phyloP scores from a whole-genome alignment of 2,113 vertebrate genomes.

The Illadopsis cleaveri region DNA sequence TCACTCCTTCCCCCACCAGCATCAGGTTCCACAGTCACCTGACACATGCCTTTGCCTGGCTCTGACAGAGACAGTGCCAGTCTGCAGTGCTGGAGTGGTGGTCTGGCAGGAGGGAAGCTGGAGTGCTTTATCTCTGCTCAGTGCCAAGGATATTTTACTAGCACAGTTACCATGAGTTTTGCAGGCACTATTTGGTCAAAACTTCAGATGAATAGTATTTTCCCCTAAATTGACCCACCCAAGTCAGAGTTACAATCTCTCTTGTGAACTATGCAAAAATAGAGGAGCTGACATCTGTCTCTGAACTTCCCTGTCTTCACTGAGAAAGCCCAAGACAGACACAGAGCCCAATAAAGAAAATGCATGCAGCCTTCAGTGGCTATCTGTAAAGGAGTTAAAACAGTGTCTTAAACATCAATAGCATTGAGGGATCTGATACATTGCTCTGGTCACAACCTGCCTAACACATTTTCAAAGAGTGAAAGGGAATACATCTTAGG shows the following conservation, averaged over 20 bases:
- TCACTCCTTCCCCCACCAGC: not conserved
- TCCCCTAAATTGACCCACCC: rapidly evolving
- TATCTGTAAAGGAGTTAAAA: not conserved
- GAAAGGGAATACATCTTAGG: not conserved
- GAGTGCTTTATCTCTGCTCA: not conserved
- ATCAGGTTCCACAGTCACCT: not conserved
- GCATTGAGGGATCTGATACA: not conserved
- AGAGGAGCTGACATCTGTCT: not conserved
- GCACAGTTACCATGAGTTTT: not conserved
- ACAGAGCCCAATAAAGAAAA: not conserved
- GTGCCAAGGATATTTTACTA: not conserved
- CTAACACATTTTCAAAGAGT: not conserved
- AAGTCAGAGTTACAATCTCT: not conserved
- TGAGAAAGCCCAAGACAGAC: not conserved
- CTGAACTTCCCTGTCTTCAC: not conserved
- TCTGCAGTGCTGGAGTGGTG: not conserved
- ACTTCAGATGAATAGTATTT: not conserved
- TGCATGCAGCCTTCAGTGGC: not conserved
- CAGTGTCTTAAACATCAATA: not conserved
- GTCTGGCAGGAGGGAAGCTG: not conserved
- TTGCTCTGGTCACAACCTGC: not conserved
- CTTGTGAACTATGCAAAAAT: not conserved
- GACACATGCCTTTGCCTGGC: rapidly evolving
- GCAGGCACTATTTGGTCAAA: not conserved
- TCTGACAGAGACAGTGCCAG: not conserved